Evolutionary conservation across 53 echinoderm and acorn worm genomes (phyloP), one percentile per base, ranked within the genome.

Genomic region (Henricia sp.): DNA sequence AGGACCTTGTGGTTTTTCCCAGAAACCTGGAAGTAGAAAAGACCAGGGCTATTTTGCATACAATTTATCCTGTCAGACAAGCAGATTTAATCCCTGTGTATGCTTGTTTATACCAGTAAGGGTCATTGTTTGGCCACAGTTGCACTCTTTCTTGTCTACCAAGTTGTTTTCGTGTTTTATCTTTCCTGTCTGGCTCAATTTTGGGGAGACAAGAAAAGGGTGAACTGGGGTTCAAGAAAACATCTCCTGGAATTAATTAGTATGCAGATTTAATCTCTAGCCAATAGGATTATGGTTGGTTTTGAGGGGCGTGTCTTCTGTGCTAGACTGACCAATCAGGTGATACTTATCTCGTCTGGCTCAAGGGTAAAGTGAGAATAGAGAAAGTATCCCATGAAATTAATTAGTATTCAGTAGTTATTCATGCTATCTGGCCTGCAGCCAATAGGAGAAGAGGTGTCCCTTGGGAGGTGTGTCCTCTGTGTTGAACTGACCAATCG

Each of bases 1-100:
- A 41, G 41, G n/a, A 30, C 62, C 44, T 25, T 80, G 80, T 80
- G 80, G 80, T 80, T 80, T 80, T 80, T 80, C 80, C 64, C 62
- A 40, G 80, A 80, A 80, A 48, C 32, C 4, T 28, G 80, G 80
- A 80, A 21, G 65, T 34, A 0, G 32, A 46, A 46, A 80, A 62
- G 62, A 60, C 77, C 39, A 17, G 13, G 13, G 62, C 77, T 80
- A 64, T 80, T 80, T 80, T 80, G 80, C 62, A 80, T 80, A 80
- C 80, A 80, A 80, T 80, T 50, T 64, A 28, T 33, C 80, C 4
- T 63, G 48, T 64, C 80, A 80, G 80, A 80, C 80, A 80, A 63
- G 80, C 80, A 80, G 48, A 80, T 80, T 30, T 29, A 43, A 1
- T 44, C 41, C 77, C 43, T 77, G 46, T 77, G 37, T 21, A n/a